Evolutionary conservation across 2,113 vertebrate species (phyloP).

Genomic region (Poecilia latipinna): DNA sequence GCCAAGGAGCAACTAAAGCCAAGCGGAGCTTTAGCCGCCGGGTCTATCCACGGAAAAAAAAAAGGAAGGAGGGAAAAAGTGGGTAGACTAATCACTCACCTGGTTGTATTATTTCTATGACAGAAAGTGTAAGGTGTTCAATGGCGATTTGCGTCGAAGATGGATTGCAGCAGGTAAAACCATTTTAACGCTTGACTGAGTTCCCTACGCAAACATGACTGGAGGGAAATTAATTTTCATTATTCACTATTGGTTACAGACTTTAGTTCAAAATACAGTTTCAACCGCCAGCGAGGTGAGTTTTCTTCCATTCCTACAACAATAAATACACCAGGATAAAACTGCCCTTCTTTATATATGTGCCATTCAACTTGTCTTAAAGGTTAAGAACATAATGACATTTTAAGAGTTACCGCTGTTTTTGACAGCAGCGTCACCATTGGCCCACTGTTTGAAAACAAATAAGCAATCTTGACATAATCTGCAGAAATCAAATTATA

Average conservation of each 20-base stretch:
- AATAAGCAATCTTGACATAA: too few relatives aligned
- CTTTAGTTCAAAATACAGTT: not conserved
- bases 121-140: constrained; percentile 34
- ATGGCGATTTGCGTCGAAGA: constrained; percentile 52
- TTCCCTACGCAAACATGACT: constrained; percentile 16
- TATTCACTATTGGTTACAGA: constrained; percentile 12
- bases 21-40: constrained; percentile 9
- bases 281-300: constrained; percentile 5
- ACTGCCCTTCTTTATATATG: too few relatives aligned
- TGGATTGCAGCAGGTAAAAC: constrained; percentile 38
- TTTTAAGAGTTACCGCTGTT: too few relatives aligned
- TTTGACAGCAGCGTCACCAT: too few relatives aligned
- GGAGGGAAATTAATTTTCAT: constrained; percentile 16
- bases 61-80: constrained; percentile 11
- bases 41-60: constrained; percentile 20
- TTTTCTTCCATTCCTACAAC: not conserved
- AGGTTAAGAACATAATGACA: not conserved
- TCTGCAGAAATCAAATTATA: too few relatives aligned
- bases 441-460: too few relatives aligned
- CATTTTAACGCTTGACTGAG: constrained; percentile 19
- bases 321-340: too few relatives aligned
- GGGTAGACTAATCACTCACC: constrained; percentile 38
- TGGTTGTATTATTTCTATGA: constrained; percentile 42
- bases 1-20: constrained; percentile 24
- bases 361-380: not conserved